A percentile compares a stretch with the other conserved stretches of the same genome.
These are phyloP conservation scores for Periophthalmus magnuspinnatus DNA, from an alignment of 2,797 vertebrate species.

Conservation along the genomic window DNA sequence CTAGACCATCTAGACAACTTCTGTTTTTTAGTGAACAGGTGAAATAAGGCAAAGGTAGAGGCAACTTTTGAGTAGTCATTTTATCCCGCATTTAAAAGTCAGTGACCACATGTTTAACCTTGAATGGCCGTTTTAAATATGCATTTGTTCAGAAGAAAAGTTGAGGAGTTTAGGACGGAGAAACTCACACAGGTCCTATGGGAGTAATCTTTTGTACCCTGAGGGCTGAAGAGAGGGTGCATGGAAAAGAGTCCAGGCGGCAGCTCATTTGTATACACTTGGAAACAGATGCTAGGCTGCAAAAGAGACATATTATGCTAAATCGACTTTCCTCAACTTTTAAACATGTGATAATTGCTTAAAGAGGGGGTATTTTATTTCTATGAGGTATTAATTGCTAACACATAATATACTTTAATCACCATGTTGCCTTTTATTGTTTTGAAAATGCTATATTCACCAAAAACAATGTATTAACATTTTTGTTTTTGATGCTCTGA, in stretches of 20 bases:
- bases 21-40: background rate
- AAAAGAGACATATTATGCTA: slow-evolving; percentile 49
- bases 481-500: too few species aligned
- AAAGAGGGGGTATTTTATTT: too few species aligned
- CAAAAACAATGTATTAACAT: too few species aligned
- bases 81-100: slow-evolving; percentile 32
- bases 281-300: slow-evolving; percentile 75
- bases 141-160: slow-evolving; percentile 52
- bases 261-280: slow-evolving; percentile 77
- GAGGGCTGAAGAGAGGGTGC: slow-evolving; percentile 32
- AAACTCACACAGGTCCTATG: slow-evolving; percentile 47
- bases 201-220: slow-evolving; percentile 56
- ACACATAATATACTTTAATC: too few species aligned
- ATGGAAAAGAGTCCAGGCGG: slow-evolving; percentile 55
- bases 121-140: slow-evolving; percentile 61
- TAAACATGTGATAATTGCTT: background rate
- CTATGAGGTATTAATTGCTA: too few species aligned
- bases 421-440: too few species aligned
- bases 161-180: slow-evolving; percentile 55
- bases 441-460: too few species aligned
- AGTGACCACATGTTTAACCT: slow-evolving; percentile 65
- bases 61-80: slow-evolving; percentile 16
- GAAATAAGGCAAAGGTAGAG: slow-evolving; percentile 16
- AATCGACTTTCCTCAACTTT: slow-evolving; percentile 20
- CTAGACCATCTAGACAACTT: too few species aligned